A percentile compares a stretch with the other conserved stretches of the same genome.
These are phyloP conservation scores for Acanthiza pusilla DNA, from an alignment of 2,797 vertebrate species.

Conservation along the genomic window DNA sequence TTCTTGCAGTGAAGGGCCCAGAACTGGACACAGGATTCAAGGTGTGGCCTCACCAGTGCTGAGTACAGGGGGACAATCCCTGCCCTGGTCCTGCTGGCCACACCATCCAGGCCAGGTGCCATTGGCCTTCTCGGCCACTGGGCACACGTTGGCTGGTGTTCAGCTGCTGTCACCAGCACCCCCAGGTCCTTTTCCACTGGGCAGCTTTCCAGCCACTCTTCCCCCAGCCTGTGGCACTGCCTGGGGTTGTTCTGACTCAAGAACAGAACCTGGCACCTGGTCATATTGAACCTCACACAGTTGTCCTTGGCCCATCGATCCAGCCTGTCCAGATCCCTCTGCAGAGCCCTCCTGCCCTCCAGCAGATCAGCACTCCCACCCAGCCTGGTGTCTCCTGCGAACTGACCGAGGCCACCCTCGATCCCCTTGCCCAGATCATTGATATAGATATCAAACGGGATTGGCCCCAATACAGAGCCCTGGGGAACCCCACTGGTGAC, in stretches of 20 bases:
- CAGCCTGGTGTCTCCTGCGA: not conserved
- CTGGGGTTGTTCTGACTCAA: not conserved
- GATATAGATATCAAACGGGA: not conserved
- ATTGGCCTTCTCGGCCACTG: not conserved
- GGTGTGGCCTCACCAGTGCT: not conserved
- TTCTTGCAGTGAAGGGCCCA: not conserved
- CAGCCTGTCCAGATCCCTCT: not conserved
- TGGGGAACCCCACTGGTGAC: not conserved
- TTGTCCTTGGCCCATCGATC: not conserved
- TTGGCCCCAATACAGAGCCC: not conserved
- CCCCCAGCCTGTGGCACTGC: not conserved
- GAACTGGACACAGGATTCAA: rapidly evolving
- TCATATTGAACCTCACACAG: not conserved
- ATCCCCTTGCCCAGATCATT: not conserved
- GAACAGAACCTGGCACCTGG: not conserved
- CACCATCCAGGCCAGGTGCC: not conserved
- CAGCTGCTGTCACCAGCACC: not conserved
- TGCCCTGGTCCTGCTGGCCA: not conserved
- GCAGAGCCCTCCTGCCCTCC: not conserved
- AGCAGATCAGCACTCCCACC: not conserved
- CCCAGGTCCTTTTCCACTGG: not conserved
- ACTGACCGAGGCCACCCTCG: rapidly evolving
- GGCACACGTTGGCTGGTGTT: not conserved
- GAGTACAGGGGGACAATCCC: not conserved
- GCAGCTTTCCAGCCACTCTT: not conserved